These are phyloP conservation scores for Liposcelis brunnea DNA, from an alignment of 2,888 invertebrate genomes.

Conservation along the genomic window DNA sequence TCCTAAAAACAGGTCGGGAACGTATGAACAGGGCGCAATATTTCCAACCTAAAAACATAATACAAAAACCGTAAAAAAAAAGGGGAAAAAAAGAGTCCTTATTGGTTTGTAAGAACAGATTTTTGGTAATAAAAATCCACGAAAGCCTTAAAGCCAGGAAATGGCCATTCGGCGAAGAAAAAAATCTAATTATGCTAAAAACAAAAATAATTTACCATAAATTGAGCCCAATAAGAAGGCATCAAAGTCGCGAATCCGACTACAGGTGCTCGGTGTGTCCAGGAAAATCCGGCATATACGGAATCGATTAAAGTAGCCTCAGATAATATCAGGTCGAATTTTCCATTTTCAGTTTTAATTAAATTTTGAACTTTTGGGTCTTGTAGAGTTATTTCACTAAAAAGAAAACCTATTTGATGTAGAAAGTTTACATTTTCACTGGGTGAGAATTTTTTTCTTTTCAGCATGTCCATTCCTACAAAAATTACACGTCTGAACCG, in stretches of 20 bases:
- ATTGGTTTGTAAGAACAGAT: too few species aligned
- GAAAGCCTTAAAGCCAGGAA: not conserved
- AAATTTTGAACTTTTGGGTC: too few species aligned
- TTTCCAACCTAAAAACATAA: constrained; percentile 6
- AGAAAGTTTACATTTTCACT: too few species aligned
- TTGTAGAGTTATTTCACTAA: too few species aligned
- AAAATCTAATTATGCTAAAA: not conserved
- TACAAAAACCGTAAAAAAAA: too few species aligned
- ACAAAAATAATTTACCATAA: not conserved
- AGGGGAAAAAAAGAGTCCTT: too few species aligned
- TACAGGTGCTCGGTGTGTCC: not conserved
- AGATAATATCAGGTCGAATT: constrained; percentile 6
- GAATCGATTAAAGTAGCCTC: constrained; percentile 5
- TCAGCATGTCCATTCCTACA: too few species aligned
- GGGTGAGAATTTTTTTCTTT: too few species aligned
- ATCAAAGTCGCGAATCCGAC: not conserved
- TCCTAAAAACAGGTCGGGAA: not conserved
- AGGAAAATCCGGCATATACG: not conserved
- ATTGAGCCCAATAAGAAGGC: not conserved
- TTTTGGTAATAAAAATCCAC: not conserved
- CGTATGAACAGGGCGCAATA: constrained; percentile 1
- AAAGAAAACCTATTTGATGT: too few species aligned
- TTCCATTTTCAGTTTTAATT: constrained; percentile 1
- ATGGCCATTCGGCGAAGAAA: too few species aligned
- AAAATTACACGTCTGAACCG: too few species aligned